Evolutionary conservation across 2,888 invertebrate genomes (phyloP), one percentile per base, ranked within the genome.

Genomic region (Caenorhabditis sulstoni): DNA sequence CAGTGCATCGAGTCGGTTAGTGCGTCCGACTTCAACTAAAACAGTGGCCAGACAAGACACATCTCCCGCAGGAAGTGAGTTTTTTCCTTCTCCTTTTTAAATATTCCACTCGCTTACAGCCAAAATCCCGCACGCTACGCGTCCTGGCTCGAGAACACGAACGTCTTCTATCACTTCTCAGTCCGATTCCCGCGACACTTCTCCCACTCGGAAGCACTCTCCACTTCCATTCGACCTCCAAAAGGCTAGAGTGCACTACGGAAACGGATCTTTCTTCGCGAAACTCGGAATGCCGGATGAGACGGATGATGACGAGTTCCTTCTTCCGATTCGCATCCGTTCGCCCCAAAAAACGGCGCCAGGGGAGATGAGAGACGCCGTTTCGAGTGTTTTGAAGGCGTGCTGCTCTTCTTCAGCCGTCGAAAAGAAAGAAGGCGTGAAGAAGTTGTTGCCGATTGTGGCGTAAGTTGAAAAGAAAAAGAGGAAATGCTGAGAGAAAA

Each of bases 21-120:
- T 68, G 12, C 22, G 76, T 16, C 76, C 76, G 4, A 68, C 44
- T 7, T 76, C 76, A 1, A 67, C 55, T 0, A 76, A 76, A 52
- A 67, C 76, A 4, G 57, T 76, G 47, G 67, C 61, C 16, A n/a
- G 76, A n/a, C 71, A 71, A 16, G 76, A 67, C 9, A 76, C 76
- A 0, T 76, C 76, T 3, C 76, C 76, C 0, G 55, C 67, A 52
- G 65, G 65, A 45, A 52, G 73, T 73, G 44, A 37, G 57, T 41
- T 57, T 49, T 66, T 39, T 41, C 50, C 35, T 50, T 11, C 37
- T 12, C 16, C 18, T 16, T 29, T 53, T 41, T 9, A n/a, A 47
- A 41, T 2, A 58, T 14, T 50, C 14, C 5, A 35, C 18, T 16
- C 11, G 9, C 9, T 53, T 70, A 20, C 57, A 64, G 73, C 74